phyloP scores from a whole-genome alignment of 2,113 vertebrate genomes.

The Zapornia atra region DNA sequence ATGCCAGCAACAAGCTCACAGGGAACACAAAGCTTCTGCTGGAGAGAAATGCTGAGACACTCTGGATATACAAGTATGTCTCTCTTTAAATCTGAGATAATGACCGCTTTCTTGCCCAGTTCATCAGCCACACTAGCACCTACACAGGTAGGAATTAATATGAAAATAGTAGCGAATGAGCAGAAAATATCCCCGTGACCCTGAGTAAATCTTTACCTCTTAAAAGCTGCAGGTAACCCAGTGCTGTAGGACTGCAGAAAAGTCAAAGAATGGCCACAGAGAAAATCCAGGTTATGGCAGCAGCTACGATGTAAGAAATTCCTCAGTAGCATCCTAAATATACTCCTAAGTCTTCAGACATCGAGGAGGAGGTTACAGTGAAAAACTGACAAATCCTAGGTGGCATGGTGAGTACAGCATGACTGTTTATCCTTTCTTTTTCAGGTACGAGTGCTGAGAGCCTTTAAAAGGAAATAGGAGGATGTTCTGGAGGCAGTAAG shows the following conservation, averaged over 20 bases:
- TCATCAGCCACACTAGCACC: background rate
- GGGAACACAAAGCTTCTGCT: background rate
- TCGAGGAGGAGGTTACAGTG: background rate
- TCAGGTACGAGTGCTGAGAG: background rate
- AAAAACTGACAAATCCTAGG: background rate
- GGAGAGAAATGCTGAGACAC: background rate
- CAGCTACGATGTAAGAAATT: background rate
- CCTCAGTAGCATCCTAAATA: background rate
- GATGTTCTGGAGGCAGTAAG: background rate
- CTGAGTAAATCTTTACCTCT: background rate
- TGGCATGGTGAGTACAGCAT: rapidly evolving
- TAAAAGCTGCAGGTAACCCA: background rate
- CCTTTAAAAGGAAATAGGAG: background rate
- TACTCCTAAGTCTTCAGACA: background rate
- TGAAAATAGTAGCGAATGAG: background rate
- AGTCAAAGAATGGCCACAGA: background rate
- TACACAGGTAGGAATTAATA: background rate
- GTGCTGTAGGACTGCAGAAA: background rate
- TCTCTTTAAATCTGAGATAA: background rate
- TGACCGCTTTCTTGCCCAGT: background rate
- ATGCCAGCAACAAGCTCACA: background rate
- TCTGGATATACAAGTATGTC: background rate
- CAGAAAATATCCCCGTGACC: background rate
- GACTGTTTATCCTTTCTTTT: background rate
- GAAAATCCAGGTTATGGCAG: background rate